Conservation (phyloP, 2,888 invertebrate species). For the Linnaemya tessellans region DNA sequence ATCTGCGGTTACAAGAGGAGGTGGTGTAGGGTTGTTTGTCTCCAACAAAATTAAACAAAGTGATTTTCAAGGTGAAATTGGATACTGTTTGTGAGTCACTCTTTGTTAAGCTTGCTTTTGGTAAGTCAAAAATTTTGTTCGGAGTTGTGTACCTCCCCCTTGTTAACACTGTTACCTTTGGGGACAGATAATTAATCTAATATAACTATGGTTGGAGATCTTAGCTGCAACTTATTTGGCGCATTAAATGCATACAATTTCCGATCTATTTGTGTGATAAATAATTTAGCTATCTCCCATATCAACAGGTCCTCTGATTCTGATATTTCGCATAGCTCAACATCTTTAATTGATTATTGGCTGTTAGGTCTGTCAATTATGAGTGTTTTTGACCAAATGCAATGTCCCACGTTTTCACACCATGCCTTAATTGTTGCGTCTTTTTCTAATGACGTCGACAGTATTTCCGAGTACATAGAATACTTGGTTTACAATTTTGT, state of each 20-base stretch:
- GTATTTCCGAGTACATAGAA: background rate
- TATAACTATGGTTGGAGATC: background rate
- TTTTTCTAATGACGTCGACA: background rate
- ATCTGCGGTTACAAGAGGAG: background rate
- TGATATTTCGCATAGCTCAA: background rate
- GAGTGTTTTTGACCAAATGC: background rate
- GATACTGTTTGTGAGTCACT: background rate
- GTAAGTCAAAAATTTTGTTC: background rate
- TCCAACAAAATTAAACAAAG: background rate
- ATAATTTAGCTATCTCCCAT: background rate
- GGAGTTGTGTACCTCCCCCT: background rate
- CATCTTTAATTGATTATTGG: background rate
- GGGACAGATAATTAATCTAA: background rate
- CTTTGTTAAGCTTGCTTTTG: background rate
- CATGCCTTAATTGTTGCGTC: background rate
- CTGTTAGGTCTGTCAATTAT: background rate
- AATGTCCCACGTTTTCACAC: too few species aligned
- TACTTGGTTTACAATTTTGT: constrained; percentile 2
- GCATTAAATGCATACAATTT: background rate
- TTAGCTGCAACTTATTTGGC: background rate
- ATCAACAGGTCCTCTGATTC: background rate
- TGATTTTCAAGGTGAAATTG: background rate
- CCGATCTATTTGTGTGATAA: background rate
- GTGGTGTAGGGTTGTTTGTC: constrained; percentile 8
- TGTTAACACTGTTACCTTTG: constrained; percentile 1